A percentile compares a stretch with the other conserved stretches of the same genome.
phyloP scores from a whole-genome alignment of 1,140 invertebrate species.

The Condylostylus longicornis region DNA sequence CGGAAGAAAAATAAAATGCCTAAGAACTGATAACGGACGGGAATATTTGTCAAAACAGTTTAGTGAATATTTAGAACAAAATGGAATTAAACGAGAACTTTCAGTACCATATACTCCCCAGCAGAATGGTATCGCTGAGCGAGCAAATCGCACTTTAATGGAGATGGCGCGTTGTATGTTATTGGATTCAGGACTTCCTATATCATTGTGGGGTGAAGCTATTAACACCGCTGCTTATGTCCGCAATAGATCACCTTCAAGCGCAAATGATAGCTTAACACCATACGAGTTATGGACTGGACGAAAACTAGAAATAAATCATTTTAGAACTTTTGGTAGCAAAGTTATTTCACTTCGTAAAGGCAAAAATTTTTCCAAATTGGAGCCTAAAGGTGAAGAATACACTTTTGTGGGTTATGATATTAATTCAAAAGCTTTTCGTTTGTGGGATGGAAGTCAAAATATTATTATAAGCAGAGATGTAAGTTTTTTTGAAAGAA shows the following conservation, averaged over 20 bases:
- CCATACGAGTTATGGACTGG: conserved; percentile 23
- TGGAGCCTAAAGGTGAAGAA: conserved; percentile 11
- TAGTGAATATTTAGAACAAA: conserved; percentile 2
- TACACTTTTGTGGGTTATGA: conserved; percentile 15
- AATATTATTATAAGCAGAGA: conserved; percentile 15
- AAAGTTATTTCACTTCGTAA: conserved; percentile 13
- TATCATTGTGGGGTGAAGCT: conserved; percentile 31
- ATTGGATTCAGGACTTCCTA: conserved; percentile 14
- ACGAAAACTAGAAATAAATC: conserved; percentile 13
- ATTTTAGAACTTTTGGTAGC: conserved; percentile 19
- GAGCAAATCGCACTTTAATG: conserved; percentile 27
- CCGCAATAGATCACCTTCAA: conserved; percentile 25
- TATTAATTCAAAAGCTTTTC: conserved; percentile 15
- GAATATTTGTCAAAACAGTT: conserved; percentile 8
- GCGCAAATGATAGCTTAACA: conserved; percentile 12
- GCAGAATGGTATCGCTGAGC: conserved; percentile 17
- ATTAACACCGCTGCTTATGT: conserved; percentile 26
- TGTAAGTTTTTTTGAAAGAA: no score
- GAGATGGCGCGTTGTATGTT: conserved; percentile 27
- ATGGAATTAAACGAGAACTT: conserved; percentile 14
- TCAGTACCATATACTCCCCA: conserved; percentile 18
- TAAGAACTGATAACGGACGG: conserved; percentile 7
- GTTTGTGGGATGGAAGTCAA: conserved; percentile 13
- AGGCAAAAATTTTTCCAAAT: conserved; percentile 12
- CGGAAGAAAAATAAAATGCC: conserved; percentile 13